Percentiles rank a stretch among this genome's conserved stretches.
Conservation (phyloP, 1,140 invertebrate genomes). For the Drosophila pachea region DNA sequence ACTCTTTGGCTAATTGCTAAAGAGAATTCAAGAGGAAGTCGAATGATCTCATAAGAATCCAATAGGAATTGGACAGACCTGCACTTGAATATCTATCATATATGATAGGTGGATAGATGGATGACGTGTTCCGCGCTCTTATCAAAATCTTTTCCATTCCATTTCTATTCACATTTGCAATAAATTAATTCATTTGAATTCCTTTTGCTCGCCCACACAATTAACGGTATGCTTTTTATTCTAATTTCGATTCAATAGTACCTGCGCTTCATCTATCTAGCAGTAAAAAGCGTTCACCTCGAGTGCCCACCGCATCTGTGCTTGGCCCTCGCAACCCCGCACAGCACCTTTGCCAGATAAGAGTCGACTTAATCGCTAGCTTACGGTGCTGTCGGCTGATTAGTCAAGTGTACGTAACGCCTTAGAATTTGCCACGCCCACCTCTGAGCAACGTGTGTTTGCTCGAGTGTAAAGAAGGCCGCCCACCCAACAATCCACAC, state of each 20-base stretch:
- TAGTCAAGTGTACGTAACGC: constrained; percentile 34
- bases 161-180: too few species aligned
- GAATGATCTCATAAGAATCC: not conserved
- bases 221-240: not conserved
- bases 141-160: too few species aligned
- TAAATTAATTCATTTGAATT: too few species aligned
- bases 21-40: not conserved
- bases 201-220: too few species aligned
- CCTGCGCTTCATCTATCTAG: constrained; percentile 10
- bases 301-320: constrained; percentile 15
- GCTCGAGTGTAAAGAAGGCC: constrained; percentile 23
- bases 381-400: constrained; percentile 29
- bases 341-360: constrained; percentile 14
- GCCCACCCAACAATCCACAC: constrained; percentile 22
- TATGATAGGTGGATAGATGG: too few species aligned
- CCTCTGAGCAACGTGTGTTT: not conserved
- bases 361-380: constrained; percentile 24
- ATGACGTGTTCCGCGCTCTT: too few species aligned
- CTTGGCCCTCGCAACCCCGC: not conserved
- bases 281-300: constrained; percentile 30
- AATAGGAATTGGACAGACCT: too few species aligned
- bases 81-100: too few species aligned
- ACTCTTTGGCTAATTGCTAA: not conserved
- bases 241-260: constrained; percentile 10
- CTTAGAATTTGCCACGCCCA: not conserved